Base-by-base conservation (phyloP, 2,888 invertebrate genomes). In the Sceliomorpha sp. region DNA sequence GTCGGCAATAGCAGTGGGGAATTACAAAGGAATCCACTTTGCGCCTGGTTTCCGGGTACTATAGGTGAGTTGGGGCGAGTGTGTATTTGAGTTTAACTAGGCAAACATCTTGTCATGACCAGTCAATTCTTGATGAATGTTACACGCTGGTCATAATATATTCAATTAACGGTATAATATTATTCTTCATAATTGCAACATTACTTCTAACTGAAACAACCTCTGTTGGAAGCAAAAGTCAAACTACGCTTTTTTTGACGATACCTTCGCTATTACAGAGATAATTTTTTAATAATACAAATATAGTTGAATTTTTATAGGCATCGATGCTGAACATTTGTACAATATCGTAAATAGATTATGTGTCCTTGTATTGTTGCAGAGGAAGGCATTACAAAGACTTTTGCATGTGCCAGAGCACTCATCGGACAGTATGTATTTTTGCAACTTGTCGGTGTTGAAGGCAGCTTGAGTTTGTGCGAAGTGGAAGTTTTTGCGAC, bases 21-120 rank as follows among this genome's bases (percentile, higher is more conserved):
- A 79, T 89, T 96, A 44, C 96, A 96, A 85, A 91, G 95, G 63
- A 97, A 97, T 89, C 96, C 96, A 9, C 89, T 97, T 0, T 97
- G 97, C 84, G 96, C 97, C 15, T 97, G 97, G 97, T 96, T 96
- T 88, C 97, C 97, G 1, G 96, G 96, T 59, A 96, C 96, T 4
- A 92, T 96, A 62, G 93, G 94, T 94, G 84, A 90, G 91, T 89
- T 47, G 1, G 9, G 39, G 14, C 20, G 3, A 20, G 20, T 42
- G 42, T 29, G 51, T 39, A 59, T 34, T 50, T 20, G 50, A 47
- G 50, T 58, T 42, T 69, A 53, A 32, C 47, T 27, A 45, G 51
- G 53, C 40, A 51, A 62, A 58, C 47, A 51, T 55, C 27, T 42
- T 59, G 15, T 39, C 42, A 9, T 15, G 31, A 14, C 48, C 36